Percentiles rank a stretch among this genome's conserved stretches.
These are phyloP conservation scores for Choristoneura fumiferana DNA, from an alignment of 1,140 invertebrate species.

Conservation along the genomic window DNA sequence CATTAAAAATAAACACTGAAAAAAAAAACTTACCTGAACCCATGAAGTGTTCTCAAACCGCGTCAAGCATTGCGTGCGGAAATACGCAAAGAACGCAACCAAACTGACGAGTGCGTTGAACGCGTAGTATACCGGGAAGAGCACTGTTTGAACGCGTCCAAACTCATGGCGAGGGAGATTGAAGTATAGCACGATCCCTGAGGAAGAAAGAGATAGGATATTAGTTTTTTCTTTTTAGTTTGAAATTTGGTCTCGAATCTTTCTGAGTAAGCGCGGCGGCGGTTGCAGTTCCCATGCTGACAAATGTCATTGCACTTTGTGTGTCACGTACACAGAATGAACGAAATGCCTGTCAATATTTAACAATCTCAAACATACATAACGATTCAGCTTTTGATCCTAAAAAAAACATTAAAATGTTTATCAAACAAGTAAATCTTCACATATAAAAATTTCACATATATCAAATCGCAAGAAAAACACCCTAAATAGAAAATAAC, in stretches of 20 bases:
- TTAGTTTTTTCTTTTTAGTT: neutral
- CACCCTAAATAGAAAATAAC: too few species aligned
- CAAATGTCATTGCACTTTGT: neutral
- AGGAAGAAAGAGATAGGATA: constrained; percentile 29
- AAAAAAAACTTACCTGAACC: constrained; percentile 57
- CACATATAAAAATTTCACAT: too few species aligned
- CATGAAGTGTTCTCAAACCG: constrained; percentile 59
- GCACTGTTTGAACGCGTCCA: constrained; percentile 88
- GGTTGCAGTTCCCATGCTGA: neutral
- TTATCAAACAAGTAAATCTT: too few species aligned
- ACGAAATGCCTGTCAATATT: too few species aligned
- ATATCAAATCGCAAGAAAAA: too few species aligned
- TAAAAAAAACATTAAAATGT: too few species aligned
- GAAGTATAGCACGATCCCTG: constrained; percentile 91
- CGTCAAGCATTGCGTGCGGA: constrained; percentile 62
- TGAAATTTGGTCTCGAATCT: neutral
- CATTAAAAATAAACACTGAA: constrained; percentile 6
- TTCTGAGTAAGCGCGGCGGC: neutral
- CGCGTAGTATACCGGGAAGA: constrained; percentile 92
- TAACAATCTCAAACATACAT: too few species aligned
- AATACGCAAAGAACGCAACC: constrained; percentile 83
- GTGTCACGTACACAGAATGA: too few species aligned
- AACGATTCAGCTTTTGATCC: too few species aligned
- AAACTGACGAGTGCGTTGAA: constrained; percentile 87
- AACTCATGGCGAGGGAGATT: constrained; percentile 89